Conservation (phyloP, 2,113 vertebrate genomes). For the Anser brachyrhynchus region DNA sequence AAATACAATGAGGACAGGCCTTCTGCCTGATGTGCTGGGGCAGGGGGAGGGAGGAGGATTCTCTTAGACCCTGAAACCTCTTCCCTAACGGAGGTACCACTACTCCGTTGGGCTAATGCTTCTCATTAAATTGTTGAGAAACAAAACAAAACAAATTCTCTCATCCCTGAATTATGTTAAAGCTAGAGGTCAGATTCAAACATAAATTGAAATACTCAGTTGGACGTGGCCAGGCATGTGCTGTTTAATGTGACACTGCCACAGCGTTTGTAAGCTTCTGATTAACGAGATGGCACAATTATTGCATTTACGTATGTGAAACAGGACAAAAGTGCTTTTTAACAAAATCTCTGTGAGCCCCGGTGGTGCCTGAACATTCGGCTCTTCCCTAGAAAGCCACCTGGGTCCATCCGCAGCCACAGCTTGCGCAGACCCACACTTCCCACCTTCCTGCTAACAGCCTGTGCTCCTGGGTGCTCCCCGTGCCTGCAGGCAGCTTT, state of each 20-base stretch:
- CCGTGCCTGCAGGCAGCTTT: not conserved
- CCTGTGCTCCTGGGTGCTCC: rapidly evolving
- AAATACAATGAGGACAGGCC: not conserved
- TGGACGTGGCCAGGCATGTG: not conserved
- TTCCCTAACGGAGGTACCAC: not conserved
- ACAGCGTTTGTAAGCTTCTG: not conserved
- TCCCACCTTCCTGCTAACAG: rapidly evolving
- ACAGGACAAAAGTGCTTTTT: not conserved
- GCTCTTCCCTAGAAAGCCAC: not conserved
- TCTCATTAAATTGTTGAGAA: not conserved
- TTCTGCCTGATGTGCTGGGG: not conserved
- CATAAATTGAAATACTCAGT: not conserved
- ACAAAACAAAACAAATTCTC: not conserved
- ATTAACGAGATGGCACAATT: not conserved
- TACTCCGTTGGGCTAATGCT: not conserved
- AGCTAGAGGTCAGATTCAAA: not conserved
- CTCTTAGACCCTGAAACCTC: not conserved
- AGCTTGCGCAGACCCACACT: rapidly evolving
- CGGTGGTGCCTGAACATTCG: not conserved
- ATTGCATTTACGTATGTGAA: not conserved
- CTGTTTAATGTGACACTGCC: not conserved
- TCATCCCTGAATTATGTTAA: not conserved
- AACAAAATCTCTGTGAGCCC: not conserved
- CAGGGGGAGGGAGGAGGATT: no score
- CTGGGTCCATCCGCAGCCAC: not conserved